phyloP scores from a whole-genome alignment of 2,113 vertebrate species.

The Lepus timidus region DNA sequence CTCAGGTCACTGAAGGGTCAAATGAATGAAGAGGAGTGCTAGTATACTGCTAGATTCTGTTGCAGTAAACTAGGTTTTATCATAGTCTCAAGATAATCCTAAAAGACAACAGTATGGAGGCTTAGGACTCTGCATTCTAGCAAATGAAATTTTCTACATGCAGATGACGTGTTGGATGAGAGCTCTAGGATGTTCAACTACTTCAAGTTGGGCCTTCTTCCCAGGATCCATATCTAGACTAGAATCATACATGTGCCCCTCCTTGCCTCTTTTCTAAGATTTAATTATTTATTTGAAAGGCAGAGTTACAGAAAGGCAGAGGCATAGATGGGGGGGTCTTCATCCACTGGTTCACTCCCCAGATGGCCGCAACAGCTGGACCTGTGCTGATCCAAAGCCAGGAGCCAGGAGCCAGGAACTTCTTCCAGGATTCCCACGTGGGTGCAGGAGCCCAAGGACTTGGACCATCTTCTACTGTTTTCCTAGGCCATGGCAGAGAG shows the following conservation, averaged over 20 bases:
- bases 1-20: neutral
- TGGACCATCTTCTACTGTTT: too few relatives aligned
- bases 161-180: neutral
- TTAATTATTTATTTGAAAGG: too few relatives aligned
- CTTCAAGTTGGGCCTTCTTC: neutral
- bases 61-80: neutral
- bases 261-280: neutral
- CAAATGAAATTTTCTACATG: neutral
- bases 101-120: neutral
- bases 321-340: too few relatives aligned
- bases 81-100: constrained; percentile 4
- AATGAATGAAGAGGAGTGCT: constrained; percentile 16
- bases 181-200: neutral
- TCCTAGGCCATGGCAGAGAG: too few relatives aligned
- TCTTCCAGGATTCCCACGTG: too few relatives aligned
- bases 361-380: too few relatives aligned
- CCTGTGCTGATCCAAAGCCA: too few relatives aligned
- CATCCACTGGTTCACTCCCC: too few relatives aligned
- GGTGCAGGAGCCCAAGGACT: too few relatives aligned
- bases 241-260: neutral
- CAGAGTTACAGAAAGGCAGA: too few relatives aligned
- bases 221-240: neutral
- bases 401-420: too few relatives aligned
- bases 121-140: neutral
- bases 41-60: neutral